Base-by-base conservation (phyloP, 1,140 invertebrate genomes). In the Fragariocoptes setiger region DNA sequence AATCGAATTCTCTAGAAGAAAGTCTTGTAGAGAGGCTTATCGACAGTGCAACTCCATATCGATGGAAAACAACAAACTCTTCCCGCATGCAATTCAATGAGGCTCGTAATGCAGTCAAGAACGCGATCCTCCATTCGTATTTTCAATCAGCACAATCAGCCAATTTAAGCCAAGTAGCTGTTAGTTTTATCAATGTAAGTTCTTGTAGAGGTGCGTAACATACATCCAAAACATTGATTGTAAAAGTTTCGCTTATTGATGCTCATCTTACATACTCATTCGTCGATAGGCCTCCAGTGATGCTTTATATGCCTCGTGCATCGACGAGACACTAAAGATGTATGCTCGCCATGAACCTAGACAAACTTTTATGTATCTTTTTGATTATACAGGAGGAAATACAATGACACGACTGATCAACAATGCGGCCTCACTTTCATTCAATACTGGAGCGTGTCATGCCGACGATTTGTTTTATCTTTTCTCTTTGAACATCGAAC, bases 391-490 rank as follows among this genome's bases (percentile, higher is more conserved):
- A 38, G 56, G 56, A 20, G 44, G 50, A 22, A 51, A 58, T 38
- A 49, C 48, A n/a, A 53, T 58, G 40, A 51, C 56, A 16, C 49
- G 53, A 31, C 39, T 55, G 16, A 48, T 54, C 21, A 49, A 53
- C 18, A 51, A 52, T 22, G 40, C 43, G 17, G 39, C 36, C 13
- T 19, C 41, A 12, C 37, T 42, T n/a, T 37, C 47, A 14, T 41
- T 48, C 35, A 37, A 48, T 39, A 43, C 45, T 54, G 56, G 48
- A 12, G 53, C 56, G 21, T 56, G 54, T 19, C 55, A 57, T 39
- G 55, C 55, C 1, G 56, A 58, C 38, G 53, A 57, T 41, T 44
- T 57, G 2, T 50, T 56, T 19, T 56, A 57, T 42, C 21, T 58
- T 20, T 58, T 58, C 44, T 48, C 46, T n/a, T 21, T 51, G 19